Conservation (phyloP, 2,888 invertebrate genomes). For the Parasteatoda lunata region DNA sequence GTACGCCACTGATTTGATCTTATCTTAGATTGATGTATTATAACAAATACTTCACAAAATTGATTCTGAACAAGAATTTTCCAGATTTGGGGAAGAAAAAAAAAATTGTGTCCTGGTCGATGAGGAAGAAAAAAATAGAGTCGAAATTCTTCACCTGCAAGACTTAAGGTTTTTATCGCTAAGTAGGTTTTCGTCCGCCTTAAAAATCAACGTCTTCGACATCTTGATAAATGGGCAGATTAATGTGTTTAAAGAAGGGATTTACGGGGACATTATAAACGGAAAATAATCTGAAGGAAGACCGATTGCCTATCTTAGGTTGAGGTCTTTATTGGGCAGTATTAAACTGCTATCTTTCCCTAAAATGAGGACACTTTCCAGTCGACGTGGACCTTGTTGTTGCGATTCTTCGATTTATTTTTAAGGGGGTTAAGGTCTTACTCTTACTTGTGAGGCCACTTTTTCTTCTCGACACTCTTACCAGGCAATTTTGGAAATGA, state of each 20-base stretch:
- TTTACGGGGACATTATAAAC: conserved; percentile 66
- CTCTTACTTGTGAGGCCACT: conserved; percentile 39
- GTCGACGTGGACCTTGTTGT: conserved; percentile 43
- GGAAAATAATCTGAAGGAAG: conserved; percentile 68
- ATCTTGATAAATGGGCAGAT: conserved; percentile 66
- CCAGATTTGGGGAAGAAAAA: neutral
- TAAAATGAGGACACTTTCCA: conserved; percentile 59
- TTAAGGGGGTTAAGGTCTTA: conserved; percentile 65
- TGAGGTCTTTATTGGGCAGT: conserved; percentile 63
- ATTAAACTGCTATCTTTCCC: conserved; percentile 58
- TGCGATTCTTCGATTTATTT: conserved; percentile 55
- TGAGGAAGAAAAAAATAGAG: conserved; percentile 9
- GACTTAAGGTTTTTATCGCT: conserved; percentile 65
- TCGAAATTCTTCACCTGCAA: conserved; percentile 57
- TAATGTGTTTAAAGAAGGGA: conserved; percentile 68
- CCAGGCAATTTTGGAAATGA: conserved; percentile 24
- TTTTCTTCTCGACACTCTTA: conserved; percentile 46
- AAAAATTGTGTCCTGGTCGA: conserved; percentile 11
- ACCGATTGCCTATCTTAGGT: conserved; percentile 64
- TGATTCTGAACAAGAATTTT: too few relatives aligned
- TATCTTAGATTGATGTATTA: too few relatives aligned
- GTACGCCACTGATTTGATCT: too few relatives aligned
- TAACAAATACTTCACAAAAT: too few relatives aligned
- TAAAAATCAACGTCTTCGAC: conserved; percentile 66
- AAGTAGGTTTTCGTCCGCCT: conserved; percentile 52